Evolutionary conservation across 1,140 invertebrate species (phyloP), one percentile per base, ranked within the genome.

Genomic region (Drosophila suzukii): DNA sequence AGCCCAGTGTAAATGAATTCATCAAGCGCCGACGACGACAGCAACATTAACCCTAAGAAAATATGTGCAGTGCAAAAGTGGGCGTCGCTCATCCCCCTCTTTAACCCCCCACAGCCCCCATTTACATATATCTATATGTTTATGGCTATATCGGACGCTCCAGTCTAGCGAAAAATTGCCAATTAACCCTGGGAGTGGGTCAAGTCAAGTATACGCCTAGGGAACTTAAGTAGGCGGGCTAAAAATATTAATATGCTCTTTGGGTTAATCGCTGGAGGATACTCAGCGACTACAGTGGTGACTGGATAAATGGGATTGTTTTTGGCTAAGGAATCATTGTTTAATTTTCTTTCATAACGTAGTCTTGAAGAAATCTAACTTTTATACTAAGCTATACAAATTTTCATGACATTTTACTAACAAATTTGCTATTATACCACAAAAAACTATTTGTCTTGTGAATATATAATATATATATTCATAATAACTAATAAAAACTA

Each of bases 1-100:
- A 88, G 58, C 36, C 50, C 58, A 62, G 83, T 84, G 83, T 89
- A 79, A 88, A 88, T 88, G 83, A 83, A 68, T 84, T 80, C 61
- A 84, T 84, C 81, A 84, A 79, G 66, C 75, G 36, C 4, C 65
- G 65, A 65, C 36, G 65, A 65, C 36, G 54, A 43, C 74, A 20
- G 27, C 56, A 54, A 27, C 61, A 68, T 51, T 68, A 70, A 39
- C 65, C 50, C 68, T 12, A 71, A 72, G 36, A 57, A 32, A 49
- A 41, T 54, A 41, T 55, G 27, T 50, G 32, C 27, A 47, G 11
- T 68, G 51, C 51, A 57, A 50, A 55, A 63, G 57, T 43, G 66
- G 65, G 68, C 63, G 68, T 53, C n/a, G 34, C 34, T 55, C 36
- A n/a, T 38, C 7, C 8, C 1, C 39, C 39, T 3, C 3, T n/a